phyloP scores from a whole-genome alignment of 2,113 vertebrate genomes.

The Delphinapterus leucas region DNA sequence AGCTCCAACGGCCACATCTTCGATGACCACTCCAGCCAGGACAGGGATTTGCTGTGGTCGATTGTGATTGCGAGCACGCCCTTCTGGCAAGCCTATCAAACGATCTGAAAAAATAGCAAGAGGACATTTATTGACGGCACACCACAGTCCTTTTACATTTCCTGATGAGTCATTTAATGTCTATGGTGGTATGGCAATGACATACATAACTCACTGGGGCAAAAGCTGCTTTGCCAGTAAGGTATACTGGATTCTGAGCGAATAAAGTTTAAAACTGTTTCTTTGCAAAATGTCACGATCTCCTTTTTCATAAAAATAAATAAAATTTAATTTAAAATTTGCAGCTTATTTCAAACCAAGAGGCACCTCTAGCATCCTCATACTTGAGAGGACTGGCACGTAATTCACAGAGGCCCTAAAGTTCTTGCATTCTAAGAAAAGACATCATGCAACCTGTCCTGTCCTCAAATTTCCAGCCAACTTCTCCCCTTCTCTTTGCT shows the following conservation, averaged over 20 bases:
- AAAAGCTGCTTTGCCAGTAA: constrained; percentile 25
- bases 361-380: background rate
- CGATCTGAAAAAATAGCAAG: constrained; percentile 81
- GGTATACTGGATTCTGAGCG: background rate
- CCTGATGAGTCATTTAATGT: background rate
- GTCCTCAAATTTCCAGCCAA: background rate
- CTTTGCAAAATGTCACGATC: background rate
- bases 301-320: constrained; percentile 10
- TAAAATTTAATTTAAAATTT: constrained; percentile 25
- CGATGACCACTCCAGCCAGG: constrained; percentile 84
- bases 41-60: constrained; percentile 87
- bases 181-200: background rate
- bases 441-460: background rate
- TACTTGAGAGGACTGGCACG: constrained; percentile 1
- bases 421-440: background rate
- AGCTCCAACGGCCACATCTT: constrained; percentile 88
- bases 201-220: background rate
- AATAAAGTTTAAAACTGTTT: background rate
- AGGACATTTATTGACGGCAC: background rate
- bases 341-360: constrained; percentile 35
- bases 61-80: constrained; percentile 89
- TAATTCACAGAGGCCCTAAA: background rate
- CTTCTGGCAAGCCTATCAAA: constrained; percentile 88
- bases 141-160: background rate
- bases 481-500: background rate